phyloP scores from a whole-genome alignment of 2,888 invertebrate genomes.

The Polia nebulosa region DNA sequence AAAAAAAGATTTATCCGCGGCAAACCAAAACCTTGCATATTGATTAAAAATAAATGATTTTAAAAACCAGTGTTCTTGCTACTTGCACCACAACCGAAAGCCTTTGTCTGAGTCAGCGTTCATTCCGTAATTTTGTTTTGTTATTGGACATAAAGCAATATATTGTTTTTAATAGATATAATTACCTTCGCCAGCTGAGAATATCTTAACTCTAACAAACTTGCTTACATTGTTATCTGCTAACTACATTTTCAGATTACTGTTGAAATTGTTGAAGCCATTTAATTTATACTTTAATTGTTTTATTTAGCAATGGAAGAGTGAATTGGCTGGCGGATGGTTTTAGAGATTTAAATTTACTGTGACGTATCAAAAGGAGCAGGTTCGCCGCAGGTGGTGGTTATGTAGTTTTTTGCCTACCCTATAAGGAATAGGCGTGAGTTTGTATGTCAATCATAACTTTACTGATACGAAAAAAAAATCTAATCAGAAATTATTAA shows the following conservation, averaged over 20 bases:
- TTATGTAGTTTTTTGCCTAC: no score
- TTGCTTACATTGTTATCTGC: constrained; percentile 27
- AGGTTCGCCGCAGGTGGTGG: no score
- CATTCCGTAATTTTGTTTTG: constrained; percentile 68
- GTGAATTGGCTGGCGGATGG: no score
- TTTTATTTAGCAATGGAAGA: neutral
- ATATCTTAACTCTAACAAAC: constrained; percentile 45
- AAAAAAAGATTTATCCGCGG: neutral
- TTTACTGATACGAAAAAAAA: no score
- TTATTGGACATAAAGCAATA: constrained; percentile 68
- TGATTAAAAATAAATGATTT: neutral
- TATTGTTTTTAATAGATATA: constrained; percentile 67
- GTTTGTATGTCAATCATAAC: no score
- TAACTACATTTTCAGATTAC: constrained; percentile 31
- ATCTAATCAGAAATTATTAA: no score
- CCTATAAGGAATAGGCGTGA: no score
- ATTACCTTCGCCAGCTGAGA: constrained; percentile 59
- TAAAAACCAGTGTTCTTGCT: constrained; percentile 1
- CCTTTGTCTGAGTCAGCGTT: constrained; percentile 65
- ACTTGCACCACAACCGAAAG: constrained; percentile 52
- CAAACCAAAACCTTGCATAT: neutral
- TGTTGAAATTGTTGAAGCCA: constrained; percentile 23
- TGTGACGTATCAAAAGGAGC: no score
- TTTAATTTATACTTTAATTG: constrained; percentile 8
- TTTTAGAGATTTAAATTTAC: neutral